These are phyloP conservation scores for Trichogramma pretiosum DNA, from an alignment of 1,140 invertebrate species.

Conservation along the genomic window DNA sequence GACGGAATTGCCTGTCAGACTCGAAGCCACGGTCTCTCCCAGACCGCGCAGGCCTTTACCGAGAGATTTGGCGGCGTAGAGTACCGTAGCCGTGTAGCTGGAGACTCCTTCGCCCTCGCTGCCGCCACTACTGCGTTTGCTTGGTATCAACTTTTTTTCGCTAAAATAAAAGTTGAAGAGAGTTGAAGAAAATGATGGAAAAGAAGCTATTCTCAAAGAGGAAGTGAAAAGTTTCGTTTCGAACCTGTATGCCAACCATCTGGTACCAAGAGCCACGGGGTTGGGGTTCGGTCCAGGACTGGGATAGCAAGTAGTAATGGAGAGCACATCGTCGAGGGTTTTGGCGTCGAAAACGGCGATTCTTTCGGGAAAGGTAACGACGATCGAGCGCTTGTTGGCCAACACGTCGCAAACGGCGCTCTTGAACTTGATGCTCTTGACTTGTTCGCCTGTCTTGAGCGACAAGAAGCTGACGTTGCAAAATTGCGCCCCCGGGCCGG, in stretches of 20 bases:
- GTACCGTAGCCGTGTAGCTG: constrained; percentile 89
- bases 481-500: constrained; percentile 70
- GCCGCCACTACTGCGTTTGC: constrained; percentile 79
- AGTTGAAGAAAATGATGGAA: not conserved
- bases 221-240: no score
- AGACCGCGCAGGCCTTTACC: constrained; percentile 78
- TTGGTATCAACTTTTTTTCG: constrained; percentile 73
- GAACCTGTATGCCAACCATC: constrained; percentile 65
- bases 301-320: constrained; percentile 82
- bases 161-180: constrained; percentile 37
- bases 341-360: constrained; percentile 85
- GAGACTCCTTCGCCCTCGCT: constrained; percentile 66
- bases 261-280: constrained; percentile 79
- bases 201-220: no score
- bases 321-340: constrained; percentile 75
- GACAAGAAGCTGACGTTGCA: constrained; percentile 86
- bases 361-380: constrained; percentile 80
- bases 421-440: constrained; percentile 87
- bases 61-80: constrained; percentile 88
- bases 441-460: constrained; percentile 76
- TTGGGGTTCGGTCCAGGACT: constrained; percentile 77
- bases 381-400: constrained; percentile 72
- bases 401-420: constrained; percentile 79
- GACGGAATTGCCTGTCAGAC: constrained; percentile 61
- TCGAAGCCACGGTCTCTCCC: constrained; percentile 88